A percentile compares a stretch with the other conserved stretches of the same genome.
phyloP scores from a whole-genome alignment of 1,140 invertebrate genomes.

The Caerostris extrusa region DNA sequence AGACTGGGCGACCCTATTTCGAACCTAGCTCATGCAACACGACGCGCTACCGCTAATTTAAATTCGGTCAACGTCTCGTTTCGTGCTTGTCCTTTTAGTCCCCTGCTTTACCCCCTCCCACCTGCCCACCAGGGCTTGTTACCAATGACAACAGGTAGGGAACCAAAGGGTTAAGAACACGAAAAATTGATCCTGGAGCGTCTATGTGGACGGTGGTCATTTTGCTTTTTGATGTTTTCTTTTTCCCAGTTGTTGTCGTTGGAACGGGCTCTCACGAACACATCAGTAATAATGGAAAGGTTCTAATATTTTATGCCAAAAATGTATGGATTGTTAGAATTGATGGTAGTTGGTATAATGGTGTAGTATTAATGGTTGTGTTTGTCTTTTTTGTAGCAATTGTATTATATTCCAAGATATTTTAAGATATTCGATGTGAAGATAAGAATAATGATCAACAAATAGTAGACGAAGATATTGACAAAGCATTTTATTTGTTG shows the following conservation, averaged over 20 bases:
- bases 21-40: neutral
- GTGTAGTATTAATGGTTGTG: too few relatives aligned
- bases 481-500: neutral
- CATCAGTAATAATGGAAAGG: neutral
- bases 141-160: conserved; percentile 55
- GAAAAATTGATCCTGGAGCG: conserved; percentile 39
- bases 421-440: too few relatives aligned
- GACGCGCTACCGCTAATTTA: conserved; percentile 14
- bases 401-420: too few relatives aligned
- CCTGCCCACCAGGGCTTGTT: neutral
- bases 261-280: neutral
- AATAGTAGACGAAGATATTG: neutral
- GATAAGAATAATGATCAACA: too few relatives aligned
- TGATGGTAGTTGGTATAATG: neutral
- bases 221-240: neutral
- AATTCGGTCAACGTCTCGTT: conserved; percentile 24
- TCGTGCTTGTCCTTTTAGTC: neutral
- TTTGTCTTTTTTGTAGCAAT: too few relatives aligned
- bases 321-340: neutral
- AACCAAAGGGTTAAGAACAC: conserved; percentile 47
- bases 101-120: neutral
- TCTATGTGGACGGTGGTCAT: neutral
- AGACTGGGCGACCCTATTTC: conserved; percentile 21
- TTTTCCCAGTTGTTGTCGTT: neutral
- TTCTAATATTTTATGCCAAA: neutral